Conservation (phyloP, 2,888 invertebrate genomes). For the Scaptomyza caliginosa region DNA sequence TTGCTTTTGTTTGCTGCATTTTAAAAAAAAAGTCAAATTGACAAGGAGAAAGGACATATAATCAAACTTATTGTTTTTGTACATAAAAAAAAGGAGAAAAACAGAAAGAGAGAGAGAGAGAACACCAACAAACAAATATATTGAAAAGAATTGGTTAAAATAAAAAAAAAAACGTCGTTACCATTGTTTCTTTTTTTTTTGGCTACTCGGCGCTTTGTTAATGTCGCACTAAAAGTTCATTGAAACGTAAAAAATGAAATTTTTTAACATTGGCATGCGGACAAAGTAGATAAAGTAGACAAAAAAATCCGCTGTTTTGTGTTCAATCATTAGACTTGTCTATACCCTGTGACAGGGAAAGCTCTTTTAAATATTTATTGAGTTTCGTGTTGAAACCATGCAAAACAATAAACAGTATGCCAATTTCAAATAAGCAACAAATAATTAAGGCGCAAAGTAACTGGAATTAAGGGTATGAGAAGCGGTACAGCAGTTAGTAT, state of each 20-base stretch:
- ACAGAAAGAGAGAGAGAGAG: neutral
- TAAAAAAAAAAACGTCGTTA: constrained; percentile 14
- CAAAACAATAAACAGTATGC: neutral
- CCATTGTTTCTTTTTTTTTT: constrained; percentile 27
- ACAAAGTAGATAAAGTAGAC: constrained; percentile 30
- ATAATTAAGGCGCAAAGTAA: constrained; percentile 2
- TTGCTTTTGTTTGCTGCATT: constrained; percentile 68
- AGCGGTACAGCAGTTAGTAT: neutral
- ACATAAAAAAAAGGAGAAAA: constrained; percentile 41
- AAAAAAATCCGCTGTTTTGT: neutral
- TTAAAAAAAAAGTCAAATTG: constrained; percentile 66
- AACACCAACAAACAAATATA: constrained; percentile 15
- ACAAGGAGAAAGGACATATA: constrained; percentile 65
- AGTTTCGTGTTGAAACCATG: neutral
- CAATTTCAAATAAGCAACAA: constrained; percentile 14
- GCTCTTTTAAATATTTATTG: neutral
- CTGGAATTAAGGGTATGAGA: neutral
- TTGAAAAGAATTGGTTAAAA: constrained; percentile 6
- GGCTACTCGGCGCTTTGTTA: constrained; percentile 49
- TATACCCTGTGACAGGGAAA: constrained; percentile 2
- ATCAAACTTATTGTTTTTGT: constrained; percentile 48
- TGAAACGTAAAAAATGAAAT: constrained; percentile 65
- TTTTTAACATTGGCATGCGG: constrained; percentile 51
- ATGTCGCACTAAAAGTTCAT: constrained; percentile 70
- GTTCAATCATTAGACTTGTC: neutral